Evolutionary conservation across 2,888 invertebrate species (phyloP), one percentile per base, ranked within the genome.

Genomic region (Toxonevra muliebris): DNA sequence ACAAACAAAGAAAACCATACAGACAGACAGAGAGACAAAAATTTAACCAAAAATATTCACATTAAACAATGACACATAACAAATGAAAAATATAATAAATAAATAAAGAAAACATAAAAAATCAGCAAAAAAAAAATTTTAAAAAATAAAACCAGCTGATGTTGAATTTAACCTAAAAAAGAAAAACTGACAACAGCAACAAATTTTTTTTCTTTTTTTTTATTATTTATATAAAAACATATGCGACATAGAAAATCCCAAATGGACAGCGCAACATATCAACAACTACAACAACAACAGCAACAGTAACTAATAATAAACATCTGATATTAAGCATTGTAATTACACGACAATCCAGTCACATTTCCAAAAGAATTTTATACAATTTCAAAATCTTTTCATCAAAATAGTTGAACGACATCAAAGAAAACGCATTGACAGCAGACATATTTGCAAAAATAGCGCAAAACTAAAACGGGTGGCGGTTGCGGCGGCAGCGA

Each of bases 381-480:
- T 52, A 13, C 69, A 70, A 74, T 74, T 73, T 66, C 68, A 70
- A 73, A 72, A 66, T 63, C 73, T 79, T 79, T 76, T 67, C 73
- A 67, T 61, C 69, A 66, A 81, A 81, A 81, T 75, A 74, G 73
- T 77, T 71, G 67, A 73, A 73, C 72, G 77, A 58, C 67, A 72
- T 67, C 62, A 77, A 79, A 75, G 71, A 68, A 72, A 72, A 76
- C 69, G 60, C 70, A 73, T 72, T 75, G 76, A 65, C 71, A 59
- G 66, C 71, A 72, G 66, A 72, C 73, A 71, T 69, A 75, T 74
- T 72, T 69, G 73, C 69, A 59, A 76, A 81, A 81, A 80, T 79
- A 79, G 77, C 71, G 69, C 69, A 77, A 81, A 81, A 81, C 71
- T 73, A 61, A 76, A 81, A 80, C 81, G 81, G 81, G 77, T 81